These are phyloP conservation scores for Pelecanoides urinatrix DNA, from an alignment of 2,113 vertebrate species.

Conservation along the genomic window DNA sequence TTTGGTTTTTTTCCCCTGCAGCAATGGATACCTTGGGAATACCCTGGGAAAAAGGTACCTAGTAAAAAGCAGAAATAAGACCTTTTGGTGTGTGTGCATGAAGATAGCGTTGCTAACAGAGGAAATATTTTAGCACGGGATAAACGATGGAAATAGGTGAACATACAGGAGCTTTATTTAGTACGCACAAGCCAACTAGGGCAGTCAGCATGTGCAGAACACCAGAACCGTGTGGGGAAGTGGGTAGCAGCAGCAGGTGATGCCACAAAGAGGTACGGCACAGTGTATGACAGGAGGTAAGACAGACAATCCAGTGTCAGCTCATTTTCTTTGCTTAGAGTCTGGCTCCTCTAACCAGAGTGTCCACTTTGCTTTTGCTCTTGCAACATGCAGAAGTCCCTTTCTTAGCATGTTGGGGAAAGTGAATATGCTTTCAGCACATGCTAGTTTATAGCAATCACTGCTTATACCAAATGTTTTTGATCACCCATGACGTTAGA, in stretches of 20 bases:
- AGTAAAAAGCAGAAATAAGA: conserved; percentile 24
- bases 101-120: conserved; percentile 14
- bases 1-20: not conserved
- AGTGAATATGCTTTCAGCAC: conserved; percentile 14
- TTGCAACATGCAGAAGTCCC: not conserved
- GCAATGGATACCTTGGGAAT: too few species aligned
- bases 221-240: not conserved
- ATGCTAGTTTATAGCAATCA: conserved; percentile 1
- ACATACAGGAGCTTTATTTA: not conserved
- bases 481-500: conserved; percentile 9
- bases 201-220: not conserved
- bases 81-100: not conserved
- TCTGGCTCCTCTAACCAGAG: not conserved
- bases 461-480: not conserved
- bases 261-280: not conserved
- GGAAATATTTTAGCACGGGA: conserved; percentile 23
- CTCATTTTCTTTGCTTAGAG: not conserved
- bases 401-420: not conserved
- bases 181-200: not conserved
- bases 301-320: conserved; percentile 45
- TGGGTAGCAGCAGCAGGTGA: not conserved
- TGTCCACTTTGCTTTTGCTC: not conserved
- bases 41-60: not conserved
- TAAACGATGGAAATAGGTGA: conserved; percentile 12
- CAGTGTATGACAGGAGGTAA: not conserved